Base-by-base conservation (phyloP, 2,797 vertebrate species). In the Oryzias sinensis region DNA sequence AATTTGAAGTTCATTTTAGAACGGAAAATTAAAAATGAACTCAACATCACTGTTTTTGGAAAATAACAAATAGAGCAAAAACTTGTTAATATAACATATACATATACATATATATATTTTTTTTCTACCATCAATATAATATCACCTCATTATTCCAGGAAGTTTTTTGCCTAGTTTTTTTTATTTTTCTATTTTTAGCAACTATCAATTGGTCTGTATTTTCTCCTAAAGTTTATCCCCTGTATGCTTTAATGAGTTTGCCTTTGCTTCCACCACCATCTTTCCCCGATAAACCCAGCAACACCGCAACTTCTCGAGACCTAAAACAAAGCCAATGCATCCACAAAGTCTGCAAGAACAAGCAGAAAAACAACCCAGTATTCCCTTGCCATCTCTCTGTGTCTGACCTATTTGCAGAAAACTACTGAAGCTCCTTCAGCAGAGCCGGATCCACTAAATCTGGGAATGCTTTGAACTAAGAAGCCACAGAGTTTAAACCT, bases 351-450 rank as follows among this genome's bases (percentile, higher is more conserved):
- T 49, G 9, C 2, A 22, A 45, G 48, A 43, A 60, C 3, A 17
- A 51, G 22, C 66, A 53, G 44, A 40, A 6, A 63, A 52, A 43
- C 24, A 42, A 27, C 17, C 15, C 45, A 44, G 9, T 29, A 14
- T 53, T 44, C 14, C 37, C 9, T 43, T 9, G 22, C 40, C 45
- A 59, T 62, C 65, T 63, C 1, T 43, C 53, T 64, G 43, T 25
- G 2, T 53, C 18, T 53, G 33, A 37, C 33, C 33, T n/a, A 43
- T 45, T 55, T 24, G 11, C 33, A 53, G 27, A 54, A 46, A 18
- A 47, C 2, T 41, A 7, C 9, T 8, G 42, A 56, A 45, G 6
- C 53, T 16, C 44, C 33, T 53, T 50, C 11, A 58, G 37, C 46
- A 46, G 22, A 58, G 16, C 18, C n/a, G 43, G 20, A 43, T 49